phyloP scores from a whole-genome alignment of 2,888 invertebrate genomes.

The Latrodectus elegans region DNA sequence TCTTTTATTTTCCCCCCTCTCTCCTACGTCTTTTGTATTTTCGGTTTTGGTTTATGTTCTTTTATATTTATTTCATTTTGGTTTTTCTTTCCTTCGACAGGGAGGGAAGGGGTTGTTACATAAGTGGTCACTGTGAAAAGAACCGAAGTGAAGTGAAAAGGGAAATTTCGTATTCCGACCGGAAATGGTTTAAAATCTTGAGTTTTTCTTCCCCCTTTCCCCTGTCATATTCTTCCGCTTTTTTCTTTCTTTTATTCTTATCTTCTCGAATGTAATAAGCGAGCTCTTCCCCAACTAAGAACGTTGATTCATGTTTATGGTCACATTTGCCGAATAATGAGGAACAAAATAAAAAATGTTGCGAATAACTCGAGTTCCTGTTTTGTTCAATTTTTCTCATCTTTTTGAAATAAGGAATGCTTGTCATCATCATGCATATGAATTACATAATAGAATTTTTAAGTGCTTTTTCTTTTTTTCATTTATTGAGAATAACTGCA shows the following conservation, averaged over 20 bases:
- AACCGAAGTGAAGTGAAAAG: slow-evolving; percentile 36
- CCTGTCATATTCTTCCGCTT: not conserved
- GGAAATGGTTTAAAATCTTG: slow-evolving; percentile 36
- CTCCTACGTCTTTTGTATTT: slow-evolving; percentile 7
- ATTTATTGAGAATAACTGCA: too few relatives aligned
- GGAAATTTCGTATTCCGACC: slow-evolving; percentile 30
- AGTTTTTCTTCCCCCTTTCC: slow-evolving; percentile 10
- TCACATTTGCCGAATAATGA: not conserved
- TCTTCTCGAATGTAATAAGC: not conserved
- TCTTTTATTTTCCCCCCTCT: not conserved
- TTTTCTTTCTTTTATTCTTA: not conserved
- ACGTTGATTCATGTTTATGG: not conserved
- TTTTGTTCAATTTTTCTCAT: too few relatives aligned
- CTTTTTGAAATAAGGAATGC: too few relatives aligned
- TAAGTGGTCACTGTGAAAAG: slow-evolving; percentile 30
- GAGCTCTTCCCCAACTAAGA: not conserved
- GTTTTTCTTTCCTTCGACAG: not conserved
- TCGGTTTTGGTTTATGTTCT: slow-evolving; percentile 37
- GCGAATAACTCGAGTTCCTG: too few relatives aligned
- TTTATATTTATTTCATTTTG: slow-evolving; percentile 10
- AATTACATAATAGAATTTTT: too few relatives aligned
- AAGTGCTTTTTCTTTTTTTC: too few relatives aligned
- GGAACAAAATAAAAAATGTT: too few relatives aligned
- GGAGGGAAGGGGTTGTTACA: slow-evolving; percentile 35
- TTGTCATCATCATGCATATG: too few relatives aligned